phyloP scores from a whole-genome alignment of 2,113 vertebrate species.

The Coracopsis vasa region DNA sequence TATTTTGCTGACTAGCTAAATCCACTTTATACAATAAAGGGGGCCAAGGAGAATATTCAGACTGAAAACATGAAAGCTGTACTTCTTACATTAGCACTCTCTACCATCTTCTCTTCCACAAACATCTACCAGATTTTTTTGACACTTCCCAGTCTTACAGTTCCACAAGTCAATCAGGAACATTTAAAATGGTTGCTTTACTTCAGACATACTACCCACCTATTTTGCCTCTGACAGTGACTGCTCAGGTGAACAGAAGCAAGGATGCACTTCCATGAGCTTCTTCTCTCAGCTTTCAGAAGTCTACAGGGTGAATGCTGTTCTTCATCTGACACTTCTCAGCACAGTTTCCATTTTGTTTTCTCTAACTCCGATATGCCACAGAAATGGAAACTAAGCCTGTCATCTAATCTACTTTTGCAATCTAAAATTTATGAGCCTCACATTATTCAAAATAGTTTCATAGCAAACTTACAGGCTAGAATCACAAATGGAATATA shows the following conservation, averaged over 20 bases:
- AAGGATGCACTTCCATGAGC: background rate
- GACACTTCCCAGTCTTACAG: background rate
- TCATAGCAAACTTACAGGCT: background rate
- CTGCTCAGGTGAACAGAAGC: background rate
- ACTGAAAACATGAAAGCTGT: background rate
- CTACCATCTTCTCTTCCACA: background rate
- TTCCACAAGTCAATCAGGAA: background rate
- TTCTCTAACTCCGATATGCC: background rate
- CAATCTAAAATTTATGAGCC: background rate
- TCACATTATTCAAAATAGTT: background rate
- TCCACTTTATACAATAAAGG: background rate
- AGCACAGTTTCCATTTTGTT: background rate
- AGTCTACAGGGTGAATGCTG: background rate
- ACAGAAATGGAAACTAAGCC: background rate
- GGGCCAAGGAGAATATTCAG: background rate
- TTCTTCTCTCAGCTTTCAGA: background rate
- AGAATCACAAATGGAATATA: background rate
- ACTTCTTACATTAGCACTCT: background rate
- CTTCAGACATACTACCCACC: background rate
- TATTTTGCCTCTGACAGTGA: background rate
- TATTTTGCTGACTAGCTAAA: background rate
- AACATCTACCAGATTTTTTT: rapidly evolving
- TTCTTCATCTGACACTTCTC: background rate
- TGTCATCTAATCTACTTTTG: background rate
- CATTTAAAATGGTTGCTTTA: background rate